Conservation (phyloP, 2,888 invertebrate species). For the Iphiclides podalirius region DNA sequence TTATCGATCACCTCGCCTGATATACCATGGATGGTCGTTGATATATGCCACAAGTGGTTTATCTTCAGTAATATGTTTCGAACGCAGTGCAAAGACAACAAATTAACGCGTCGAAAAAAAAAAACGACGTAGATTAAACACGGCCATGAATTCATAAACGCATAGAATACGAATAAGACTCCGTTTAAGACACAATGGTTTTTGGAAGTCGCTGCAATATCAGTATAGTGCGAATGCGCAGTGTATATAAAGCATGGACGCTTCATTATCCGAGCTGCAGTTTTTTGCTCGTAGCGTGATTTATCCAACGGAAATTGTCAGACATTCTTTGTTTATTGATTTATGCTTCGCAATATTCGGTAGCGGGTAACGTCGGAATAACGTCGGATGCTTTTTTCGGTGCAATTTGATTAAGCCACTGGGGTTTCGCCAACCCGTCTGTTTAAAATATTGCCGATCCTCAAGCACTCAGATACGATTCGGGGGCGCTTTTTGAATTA, state of each 20-base stretch:
- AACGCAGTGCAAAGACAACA: too few relatives aligned
- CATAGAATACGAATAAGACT: too few relatives aligned
- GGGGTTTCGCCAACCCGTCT: slow-evolving; percentile 42
- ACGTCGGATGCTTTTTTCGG: slow-evolving; percentile 56
- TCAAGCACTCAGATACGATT: slow-evolving; percentile 30
- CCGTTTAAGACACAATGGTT: too few relatives aligned
- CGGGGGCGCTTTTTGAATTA: slow-evolving; percentile 44
- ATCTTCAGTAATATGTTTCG: too few relatives aligned
- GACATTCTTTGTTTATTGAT: slow-evolving; percentile 79
- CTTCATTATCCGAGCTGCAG: slow-evolving; percentile 59
- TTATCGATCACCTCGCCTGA: too few relatives aligned
- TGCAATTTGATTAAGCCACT: slow-evolving; percentile 59
- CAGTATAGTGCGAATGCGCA: too few relatives aligned
- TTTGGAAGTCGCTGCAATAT: too few relatives aligned
- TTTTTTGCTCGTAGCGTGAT: slow-evolving; percentile 66
- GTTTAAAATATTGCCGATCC: slow-evolving; percentile 36
- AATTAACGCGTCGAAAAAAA: too few relatives aligned
- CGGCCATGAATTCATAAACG: too few relatives aligned
- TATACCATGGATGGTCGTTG: too few relatives aligned
- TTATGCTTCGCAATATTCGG: slow-evolving; percentile 75
- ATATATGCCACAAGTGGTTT: too few relatives aligned
- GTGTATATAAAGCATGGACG: slow-evolving; percentile 28
- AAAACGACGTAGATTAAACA: too few relatives aligned
- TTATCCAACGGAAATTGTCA: slow-evolving; percentile 77
- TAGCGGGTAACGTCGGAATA: slow-evolving; percentile 64